A percentile compares a stretch with the other conserved stretches of the same genome.
Evolutionary conservation across 2,888 invertebrate genomes (phyloP).

Genomic region (Monochamus alternatus): DNA sequence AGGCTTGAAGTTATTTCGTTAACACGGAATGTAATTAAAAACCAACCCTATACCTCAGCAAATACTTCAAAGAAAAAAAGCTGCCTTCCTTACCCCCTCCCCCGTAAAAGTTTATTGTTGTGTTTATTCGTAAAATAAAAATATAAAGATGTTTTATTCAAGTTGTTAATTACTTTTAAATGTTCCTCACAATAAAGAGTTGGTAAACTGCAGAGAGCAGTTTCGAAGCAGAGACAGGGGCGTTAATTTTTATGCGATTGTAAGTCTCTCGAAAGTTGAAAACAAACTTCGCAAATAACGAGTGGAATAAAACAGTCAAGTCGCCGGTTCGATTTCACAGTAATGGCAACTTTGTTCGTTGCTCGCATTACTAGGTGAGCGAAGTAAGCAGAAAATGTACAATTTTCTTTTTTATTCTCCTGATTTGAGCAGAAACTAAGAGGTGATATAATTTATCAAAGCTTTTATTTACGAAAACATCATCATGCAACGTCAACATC

Average conservation of each 20-base stretch:
- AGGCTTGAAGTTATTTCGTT: too few relatives aligned
- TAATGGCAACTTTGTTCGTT: conserved; percentile 46
- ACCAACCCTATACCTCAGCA: background rate
- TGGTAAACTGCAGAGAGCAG: conserved; percentile 45
- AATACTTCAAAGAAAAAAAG: background rate
- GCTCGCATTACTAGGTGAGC: conserved; percentile 9
- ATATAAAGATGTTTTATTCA: conserved; percentile 50
- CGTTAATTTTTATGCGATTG: conserved; percentile 59
- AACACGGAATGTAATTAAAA: background rate
- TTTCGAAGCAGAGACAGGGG: conserved; percentile 45
- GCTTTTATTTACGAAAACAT: too few relatives aligned
- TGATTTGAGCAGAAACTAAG: too few relatives aligned
- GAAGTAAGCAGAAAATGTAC: background rate
- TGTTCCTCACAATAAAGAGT: conserved; percentile 49
- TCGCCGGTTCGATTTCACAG: conserved; percentile 44
- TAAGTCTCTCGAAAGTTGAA: conserved; percentile 52
- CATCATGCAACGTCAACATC: too few relatives aligned
- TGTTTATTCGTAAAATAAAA: conserved; percentile 48
- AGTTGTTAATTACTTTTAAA: conserved; percentile 50
- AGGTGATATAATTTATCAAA: too few relatives aligned
- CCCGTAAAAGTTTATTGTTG: conserved; percentile 29
- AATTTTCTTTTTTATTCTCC: too few relatives aligned
- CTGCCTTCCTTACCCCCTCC: background rate
- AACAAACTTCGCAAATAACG: conserved; percentile 51
- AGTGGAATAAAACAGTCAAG: conserved; percentile 46